A percentile compares a stretch with the other conserved stretches of the same genome.
These are phyloP conservation scores for Galago senegalensis DNA, from an alignment of 2,797 vertebrate genomes.

Conservation along the genomic window DNA sequence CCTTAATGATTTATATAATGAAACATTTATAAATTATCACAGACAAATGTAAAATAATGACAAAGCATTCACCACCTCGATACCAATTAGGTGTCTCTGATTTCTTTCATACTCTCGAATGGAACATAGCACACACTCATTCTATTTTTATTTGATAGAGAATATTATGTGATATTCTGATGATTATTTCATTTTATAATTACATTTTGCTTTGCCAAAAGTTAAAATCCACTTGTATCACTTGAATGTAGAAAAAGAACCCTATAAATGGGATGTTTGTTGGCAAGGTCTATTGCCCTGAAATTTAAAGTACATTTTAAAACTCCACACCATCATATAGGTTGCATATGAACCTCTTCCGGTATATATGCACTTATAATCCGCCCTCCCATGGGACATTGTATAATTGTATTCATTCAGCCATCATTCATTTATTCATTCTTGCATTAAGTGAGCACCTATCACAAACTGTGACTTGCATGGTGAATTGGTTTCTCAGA, in stretches of 20 bases:
- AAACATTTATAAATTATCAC: constrained; percentile 53
- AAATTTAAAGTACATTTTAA: neutral
- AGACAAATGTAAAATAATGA: constrained; percentile 49
- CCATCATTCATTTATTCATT: neutral
- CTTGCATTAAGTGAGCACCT: neutral
- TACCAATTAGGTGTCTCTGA: neutral
- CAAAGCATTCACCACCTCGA: neutral
- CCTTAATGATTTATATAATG: constrained; percentile 50
- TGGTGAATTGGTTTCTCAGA: neutral
- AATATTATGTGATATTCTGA: neutral
- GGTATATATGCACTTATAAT: neutral
- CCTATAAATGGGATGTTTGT: neutral
- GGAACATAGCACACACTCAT: neutral
- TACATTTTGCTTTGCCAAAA: neutral
- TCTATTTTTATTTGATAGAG: constrained; percentile 26
- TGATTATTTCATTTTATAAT: constrained; percentile 16
- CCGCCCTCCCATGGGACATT: fast-evolving
- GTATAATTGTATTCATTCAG: neutral
- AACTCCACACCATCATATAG: neutral
- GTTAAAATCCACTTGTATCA: neutral
- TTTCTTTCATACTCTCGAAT: constrained; percentile 21
- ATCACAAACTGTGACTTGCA: neutral
- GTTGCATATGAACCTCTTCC: neutral
- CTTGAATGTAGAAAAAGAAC: neutral
- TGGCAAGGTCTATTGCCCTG: neutral